Conservation (phyloP, 1,140 invertebrate species). For the Delia radicum region DNA sequence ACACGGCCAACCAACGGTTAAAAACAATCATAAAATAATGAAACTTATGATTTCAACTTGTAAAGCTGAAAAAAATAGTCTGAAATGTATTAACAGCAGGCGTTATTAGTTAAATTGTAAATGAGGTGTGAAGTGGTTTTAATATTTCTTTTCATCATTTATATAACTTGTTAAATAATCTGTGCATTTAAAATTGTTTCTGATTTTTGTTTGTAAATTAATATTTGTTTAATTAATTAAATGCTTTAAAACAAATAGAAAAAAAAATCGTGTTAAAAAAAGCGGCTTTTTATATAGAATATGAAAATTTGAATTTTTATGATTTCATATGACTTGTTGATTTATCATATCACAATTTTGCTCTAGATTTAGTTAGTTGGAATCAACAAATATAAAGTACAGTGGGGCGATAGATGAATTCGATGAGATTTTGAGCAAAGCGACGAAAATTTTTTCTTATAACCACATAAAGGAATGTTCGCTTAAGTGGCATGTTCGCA, state of each 20-base stretch:
- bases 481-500: too few relatives aligned
- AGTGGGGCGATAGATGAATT: too few relatives aligned
- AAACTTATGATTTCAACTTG: neutral
- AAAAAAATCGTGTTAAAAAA: neutral
- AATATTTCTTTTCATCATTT: neutral
- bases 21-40: neutral
- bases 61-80: neutral
- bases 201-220: neutral
- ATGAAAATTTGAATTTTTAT: neutral
- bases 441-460: too few relatives aligned
- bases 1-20: too few relatives aligned
- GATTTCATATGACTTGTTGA: neutral
- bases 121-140: slow-evolving; percentile 20
- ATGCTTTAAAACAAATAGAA: neutral
- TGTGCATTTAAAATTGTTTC: neutral
- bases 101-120: slow-evolving; percentile 8
- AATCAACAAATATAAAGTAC: too few relatives aligned
- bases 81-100: neutral
- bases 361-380: too few relatives aligned
- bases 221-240: neutral
- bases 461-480: too few relatives aligned
- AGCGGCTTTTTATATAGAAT: neutral
- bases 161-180: too few relatives aligned
- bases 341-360: neutral
- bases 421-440: too few relatives aligned